phyloP scores from a whole-genome alignment of 2,113 vertebrate genomes.

The Canis aureus region DNA sequence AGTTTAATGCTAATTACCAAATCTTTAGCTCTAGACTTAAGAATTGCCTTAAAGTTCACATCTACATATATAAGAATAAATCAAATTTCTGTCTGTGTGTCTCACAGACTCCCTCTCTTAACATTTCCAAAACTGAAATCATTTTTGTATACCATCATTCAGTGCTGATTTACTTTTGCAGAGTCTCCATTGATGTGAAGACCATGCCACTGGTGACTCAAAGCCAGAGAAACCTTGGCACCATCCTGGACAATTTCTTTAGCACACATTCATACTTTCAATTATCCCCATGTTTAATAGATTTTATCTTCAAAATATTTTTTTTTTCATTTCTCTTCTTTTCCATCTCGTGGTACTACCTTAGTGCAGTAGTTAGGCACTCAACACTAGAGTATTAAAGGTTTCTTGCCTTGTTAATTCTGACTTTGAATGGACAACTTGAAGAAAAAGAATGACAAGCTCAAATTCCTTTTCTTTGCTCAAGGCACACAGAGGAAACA shows the following conservation, averaged over 20 bases:
- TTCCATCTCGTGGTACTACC: rapidly evolving
- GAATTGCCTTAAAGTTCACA: neutral
- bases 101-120: neutral
- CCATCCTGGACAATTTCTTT: neutral
- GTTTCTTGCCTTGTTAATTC: neutral
- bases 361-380: too few relatives aligned
- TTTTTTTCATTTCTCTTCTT: rapidly evolving
- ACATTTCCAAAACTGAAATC: neutral
- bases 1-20: neutral
- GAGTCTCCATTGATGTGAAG: too few relatives aligned
- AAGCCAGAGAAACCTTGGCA: neutral
- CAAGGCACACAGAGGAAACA: neutral
- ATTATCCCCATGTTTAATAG: neutral
- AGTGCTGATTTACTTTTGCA: neutral
- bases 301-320: neutral
- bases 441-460: neutral
- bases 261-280: rapidly evolving
- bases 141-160: neutral
- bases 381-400: neutral
- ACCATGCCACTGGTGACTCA: rapidly evolving
- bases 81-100: neutral
- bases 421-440: neutral
- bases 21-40: neutral
- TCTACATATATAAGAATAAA: neutral
- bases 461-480: neutral